Evolutionary conservation across 2,113 vertebrate species (phyloP).

Genomic region (Stegostoma tigrinum): DNA sequence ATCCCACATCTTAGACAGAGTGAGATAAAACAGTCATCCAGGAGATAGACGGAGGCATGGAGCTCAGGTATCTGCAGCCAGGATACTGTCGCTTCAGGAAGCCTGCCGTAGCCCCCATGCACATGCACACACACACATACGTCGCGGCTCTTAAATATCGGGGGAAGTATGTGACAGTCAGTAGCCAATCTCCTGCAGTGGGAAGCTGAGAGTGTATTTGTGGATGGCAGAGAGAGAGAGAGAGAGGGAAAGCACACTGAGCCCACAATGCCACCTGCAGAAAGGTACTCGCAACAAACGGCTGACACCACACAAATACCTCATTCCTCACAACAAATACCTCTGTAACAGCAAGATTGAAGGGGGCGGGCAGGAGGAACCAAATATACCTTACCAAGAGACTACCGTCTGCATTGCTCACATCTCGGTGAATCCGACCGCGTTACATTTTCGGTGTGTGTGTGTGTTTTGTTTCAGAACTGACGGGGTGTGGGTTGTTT

Average conservation of each 20-base stretch:
- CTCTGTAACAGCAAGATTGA: not conserved
- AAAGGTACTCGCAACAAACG: not conserved
- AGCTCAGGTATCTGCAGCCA: not conserved
- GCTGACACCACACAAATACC: not conserved
- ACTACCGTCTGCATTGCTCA: not conserved
- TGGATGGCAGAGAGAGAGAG: not conserved
- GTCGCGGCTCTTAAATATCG: not conserved
- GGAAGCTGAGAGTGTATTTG: not conserved
- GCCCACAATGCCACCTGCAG: slow-evolving; percentile 26
- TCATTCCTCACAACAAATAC: not conserved
- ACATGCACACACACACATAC: not conserved
- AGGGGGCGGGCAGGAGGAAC: no score
- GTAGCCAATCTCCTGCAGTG: not conserved
- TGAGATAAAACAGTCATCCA: not conserved
- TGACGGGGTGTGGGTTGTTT: not conserved
- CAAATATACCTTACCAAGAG: not conserved
- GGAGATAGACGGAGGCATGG: no score
- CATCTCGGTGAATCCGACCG: not conserved
- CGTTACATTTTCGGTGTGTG: not conserved
- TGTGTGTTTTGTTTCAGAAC: not conserved
- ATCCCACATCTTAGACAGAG: not conserved
- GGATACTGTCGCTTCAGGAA: not conserved
- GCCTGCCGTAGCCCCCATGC: not conserved
- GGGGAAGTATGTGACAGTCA: not conserved
- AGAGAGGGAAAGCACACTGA: not conserved